phyloP scores from a whole-genome alignment of 2,888 invertebrate genomes.

The Emmelina monodactyla region DNA sequence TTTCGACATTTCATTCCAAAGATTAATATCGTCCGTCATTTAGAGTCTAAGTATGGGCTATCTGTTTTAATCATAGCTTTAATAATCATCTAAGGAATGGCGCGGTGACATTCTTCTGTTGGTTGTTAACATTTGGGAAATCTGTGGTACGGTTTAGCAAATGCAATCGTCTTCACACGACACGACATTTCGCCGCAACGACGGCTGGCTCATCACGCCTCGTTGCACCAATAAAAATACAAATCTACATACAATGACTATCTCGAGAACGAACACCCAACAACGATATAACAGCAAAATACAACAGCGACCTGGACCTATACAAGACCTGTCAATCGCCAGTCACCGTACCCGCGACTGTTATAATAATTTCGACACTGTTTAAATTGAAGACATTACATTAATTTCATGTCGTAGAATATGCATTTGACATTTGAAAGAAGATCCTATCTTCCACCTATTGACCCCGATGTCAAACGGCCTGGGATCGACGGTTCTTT shows the following conservation, averaged over 20 bases:
- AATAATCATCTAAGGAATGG: no score
- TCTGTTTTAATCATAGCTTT: no score
- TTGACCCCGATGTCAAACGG: slow-evolving; percentile 23
- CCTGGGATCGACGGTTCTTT: slow-evolving; percentile 8
- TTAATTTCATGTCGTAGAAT: slow-evolving; percentile 23
- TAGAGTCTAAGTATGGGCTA: no score
- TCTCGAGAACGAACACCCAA: not conserved
- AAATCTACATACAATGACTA: not conserved
- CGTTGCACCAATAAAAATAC: slow-evolving; percentile 33
- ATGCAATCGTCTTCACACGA: slow-evolving; percentile 19
- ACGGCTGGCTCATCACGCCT: slow-evolving; percentile 22
- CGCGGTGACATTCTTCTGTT: no score
- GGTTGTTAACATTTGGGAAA: no score
- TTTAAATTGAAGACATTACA: slow-evolving; percentile 29
- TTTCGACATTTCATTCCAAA: no score
- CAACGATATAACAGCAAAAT: not conserved
- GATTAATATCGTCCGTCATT: no score
- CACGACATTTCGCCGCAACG: slow-evolving; percentile 25
- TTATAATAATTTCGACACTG: slow-evolving; percentile 25
- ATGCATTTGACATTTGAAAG: slow-evolving; percentile 31
- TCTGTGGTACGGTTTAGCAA: no score
- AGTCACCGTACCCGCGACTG: slow-evolving; percentile 16
- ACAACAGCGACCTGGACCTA: no score
- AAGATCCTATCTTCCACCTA: slow-evolving; percentile 33
- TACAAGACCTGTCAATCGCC: slow-evolving; percentile 28